Conservation (phyloP, 2,113 vertebrate species). For the Myiagra hebetior region DNA sequence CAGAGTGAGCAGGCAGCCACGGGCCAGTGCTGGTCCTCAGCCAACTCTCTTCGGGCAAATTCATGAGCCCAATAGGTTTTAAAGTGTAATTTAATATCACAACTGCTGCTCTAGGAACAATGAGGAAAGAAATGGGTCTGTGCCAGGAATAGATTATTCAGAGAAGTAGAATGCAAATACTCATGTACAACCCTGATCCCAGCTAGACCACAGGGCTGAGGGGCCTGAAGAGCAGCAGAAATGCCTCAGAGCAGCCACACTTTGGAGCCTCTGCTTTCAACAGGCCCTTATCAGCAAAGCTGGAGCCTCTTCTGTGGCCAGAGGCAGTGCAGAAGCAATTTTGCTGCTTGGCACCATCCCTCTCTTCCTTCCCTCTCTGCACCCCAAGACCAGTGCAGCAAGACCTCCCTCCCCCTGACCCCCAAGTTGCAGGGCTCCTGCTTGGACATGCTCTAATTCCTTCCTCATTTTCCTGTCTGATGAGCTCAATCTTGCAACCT, state of each 20-base stretch:
- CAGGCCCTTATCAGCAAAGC: not conserved
- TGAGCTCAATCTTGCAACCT: not conserved
- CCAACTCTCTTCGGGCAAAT: not conserved
- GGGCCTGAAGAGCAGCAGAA: not conserved
- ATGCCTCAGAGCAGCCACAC: not conserved
- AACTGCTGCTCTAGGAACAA: not conserved
- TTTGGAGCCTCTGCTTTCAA: not conserved
- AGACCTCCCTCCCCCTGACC: too few species aligned
- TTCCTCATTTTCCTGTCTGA: not conserved
- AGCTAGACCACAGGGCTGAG: fast-evolving
- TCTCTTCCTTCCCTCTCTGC: not conserved
- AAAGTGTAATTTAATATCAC: not conserved
- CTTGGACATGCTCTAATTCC: not conserved
- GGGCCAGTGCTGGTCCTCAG: fast-evolving
- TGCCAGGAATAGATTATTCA: not conserved
- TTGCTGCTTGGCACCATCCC: not conserved
- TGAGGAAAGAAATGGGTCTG: not conserved
- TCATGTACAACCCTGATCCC: fast-evolving
- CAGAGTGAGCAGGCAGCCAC: fast-evolving
- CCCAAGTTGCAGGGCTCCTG: not conserved
- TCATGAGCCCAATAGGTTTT: not conserved
- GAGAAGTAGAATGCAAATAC: not conserved
- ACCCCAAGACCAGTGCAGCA: not conserved
- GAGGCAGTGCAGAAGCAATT: fast-evolving
- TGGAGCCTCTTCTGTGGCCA: not conserved